A percentile compares a stretch with the other conserved stretches of the same genome.
Evolutionary conservation across 2,888 invertebrate species (phyloP).

Genomic region (Torymus aiolomorphi): DNA sequence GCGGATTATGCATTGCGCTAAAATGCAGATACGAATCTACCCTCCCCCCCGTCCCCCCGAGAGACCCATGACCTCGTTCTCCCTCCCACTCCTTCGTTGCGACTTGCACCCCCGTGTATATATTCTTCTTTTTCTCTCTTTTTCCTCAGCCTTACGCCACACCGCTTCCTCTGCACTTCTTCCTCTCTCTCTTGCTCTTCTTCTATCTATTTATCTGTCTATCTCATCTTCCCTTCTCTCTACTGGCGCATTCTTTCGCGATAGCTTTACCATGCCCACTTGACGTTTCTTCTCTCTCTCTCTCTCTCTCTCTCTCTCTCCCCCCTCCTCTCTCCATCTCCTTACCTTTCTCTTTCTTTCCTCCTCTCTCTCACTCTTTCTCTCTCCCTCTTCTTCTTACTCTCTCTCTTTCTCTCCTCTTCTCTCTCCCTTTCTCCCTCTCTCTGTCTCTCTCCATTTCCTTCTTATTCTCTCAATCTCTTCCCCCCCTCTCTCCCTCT

Average conservation of each 20-base stretch:
- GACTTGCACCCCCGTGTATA: too few relatives aligned
- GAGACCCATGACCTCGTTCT: constrained; percentile 58
- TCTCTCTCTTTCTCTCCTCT: not conserved
- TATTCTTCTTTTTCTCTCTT: too few relatives aligned
- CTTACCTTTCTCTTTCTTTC: not conserved
- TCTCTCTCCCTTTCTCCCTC: not conserved
- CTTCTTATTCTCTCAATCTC: not conserved
- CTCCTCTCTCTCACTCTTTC: not conserved
- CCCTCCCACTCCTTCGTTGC: constrained; percentile 1
- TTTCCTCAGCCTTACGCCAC: too few relatives aligned
- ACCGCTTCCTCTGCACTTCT: not conserved
- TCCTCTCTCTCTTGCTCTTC: not conserved
- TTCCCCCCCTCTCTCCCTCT: not conserved
- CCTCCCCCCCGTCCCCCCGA: not conserved
- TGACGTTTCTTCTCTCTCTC: not conserved
- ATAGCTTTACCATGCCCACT: not conserved
- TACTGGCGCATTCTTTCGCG: not conserved
- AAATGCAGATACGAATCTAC: constrained; percentile 61
- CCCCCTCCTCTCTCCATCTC: not conserved
- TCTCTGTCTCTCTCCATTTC: constrained; percentile 9
- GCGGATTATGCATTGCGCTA: constrained; percentile 61
- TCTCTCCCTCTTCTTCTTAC: not conserved
- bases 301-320: not conserved
- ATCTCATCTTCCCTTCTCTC: constrained; percentile 17
- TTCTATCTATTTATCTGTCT: constrained; percentile 43